Evolutionary conservation across 1,140 invertebrate species (phyloP).

Genomic region (Papilio xuthus): DNA sequence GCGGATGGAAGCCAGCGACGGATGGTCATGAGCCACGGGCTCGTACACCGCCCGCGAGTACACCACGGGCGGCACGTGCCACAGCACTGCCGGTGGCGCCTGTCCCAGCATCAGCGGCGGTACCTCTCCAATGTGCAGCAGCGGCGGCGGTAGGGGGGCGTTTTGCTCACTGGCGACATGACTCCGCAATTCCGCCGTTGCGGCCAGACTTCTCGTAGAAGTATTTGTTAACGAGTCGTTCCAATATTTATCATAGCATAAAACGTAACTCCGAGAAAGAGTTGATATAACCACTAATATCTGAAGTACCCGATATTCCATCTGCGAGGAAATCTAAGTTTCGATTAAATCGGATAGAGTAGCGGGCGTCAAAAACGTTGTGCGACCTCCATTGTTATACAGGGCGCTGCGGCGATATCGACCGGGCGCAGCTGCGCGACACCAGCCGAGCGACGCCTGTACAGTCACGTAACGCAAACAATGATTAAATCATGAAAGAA

Average conservation of each 20-base stretch:
- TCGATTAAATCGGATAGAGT: neutral
- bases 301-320: neutral
- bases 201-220: neutral
- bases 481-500: no score
- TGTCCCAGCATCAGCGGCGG: neutral
- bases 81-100: constrained; percentile 26
- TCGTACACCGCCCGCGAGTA: constrained; percentile 58
- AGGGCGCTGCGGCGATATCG: neutral
- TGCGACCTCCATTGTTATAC: constrained; percentile 9
- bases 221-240: neutral
- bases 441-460: neutral
- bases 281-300: neutral
- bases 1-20: constrained; percentile 54
- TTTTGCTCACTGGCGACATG: neutral
- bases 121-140: neutral
- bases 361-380: neutral
- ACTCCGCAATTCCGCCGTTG: neutral
- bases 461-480: neutral
- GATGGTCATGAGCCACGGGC: constrained; percentile 66
- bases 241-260: neutral
- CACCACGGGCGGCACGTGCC: constrained; percentile 50
- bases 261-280: neutral
- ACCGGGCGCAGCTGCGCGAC: neutral
- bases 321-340: neutral
- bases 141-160: neutral